A percentile compares a stretch with the other conserved stretches of the same genome.
phyloP scores from a whole-genome alignment of 1,140 invertebrate species.

The Leguminivora glycinivorella region DNA sequence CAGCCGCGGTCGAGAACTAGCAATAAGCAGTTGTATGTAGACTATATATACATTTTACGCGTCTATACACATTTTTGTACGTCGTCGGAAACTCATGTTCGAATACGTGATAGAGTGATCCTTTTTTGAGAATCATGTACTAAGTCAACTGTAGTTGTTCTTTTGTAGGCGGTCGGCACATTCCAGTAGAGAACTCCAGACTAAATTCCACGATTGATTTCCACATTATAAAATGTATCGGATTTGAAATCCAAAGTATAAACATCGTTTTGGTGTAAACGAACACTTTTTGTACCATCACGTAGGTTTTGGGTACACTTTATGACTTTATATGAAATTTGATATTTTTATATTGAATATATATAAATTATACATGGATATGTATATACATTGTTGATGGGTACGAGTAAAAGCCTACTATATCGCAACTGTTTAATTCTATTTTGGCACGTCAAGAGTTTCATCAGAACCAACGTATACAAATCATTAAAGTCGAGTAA shows the following conservation, averaged over 20 bases:
- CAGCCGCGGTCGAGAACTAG: conserved; percentile 41
- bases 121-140: conserved; percentile 79
- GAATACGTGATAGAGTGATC: conserved; percentile 70
- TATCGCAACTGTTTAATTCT: conserved; percentile 78
- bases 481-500: conserved; percentile 78
- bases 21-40: conserved; percentile 78
- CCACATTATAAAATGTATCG: conserved; percentile 73
- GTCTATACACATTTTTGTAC: conserved; percentile 79
- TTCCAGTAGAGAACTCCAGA: conserved; percentile 74
- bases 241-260: conserved; percentile 68
- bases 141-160: conserved; percentile 74
- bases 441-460: conserved; percentile 77
- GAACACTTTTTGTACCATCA: conserved; percentile 77
- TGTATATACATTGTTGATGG: conserved; percentile 79
- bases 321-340: conserved; percentile 79
- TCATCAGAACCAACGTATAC: conserved; percentile 79
- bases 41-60: conserved; percentile 79
- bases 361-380: conserved; percentile 79
- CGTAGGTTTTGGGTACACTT: conserved; percentile 79
- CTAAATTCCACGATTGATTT: conserved; percentile 77
- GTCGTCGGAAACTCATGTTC: conserved; percentile 72
- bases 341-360: conserved; percentile 80
- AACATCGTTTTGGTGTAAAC: conserved; percentile 67
- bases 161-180: conserved; percentile 76
- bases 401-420: conserved; percentile 76